Base-by-base conservation (phyloP, 2,888 invertebrate species). In the Ptychoptera contaminata region DNA sequence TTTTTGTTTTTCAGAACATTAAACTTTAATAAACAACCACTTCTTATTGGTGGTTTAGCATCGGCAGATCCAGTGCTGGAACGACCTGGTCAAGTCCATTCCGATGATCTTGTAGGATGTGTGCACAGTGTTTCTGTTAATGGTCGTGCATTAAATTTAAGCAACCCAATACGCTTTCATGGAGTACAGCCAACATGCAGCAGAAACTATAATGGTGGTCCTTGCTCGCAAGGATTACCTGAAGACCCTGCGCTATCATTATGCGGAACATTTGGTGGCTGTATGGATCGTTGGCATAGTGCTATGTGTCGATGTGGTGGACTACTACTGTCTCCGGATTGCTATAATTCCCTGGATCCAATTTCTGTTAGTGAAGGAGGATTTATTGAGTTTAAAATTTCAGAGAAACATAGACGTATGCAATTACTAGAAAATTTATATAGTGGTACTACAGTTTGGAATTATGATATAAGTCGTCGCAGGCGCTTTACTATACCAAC, bases 21-120 rank as follows among this genome's bases (percentile, higher is more conserved):
- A 39, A 91, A 90, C 60, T 92, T 92, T 65, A 88, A 91, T 67
- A 86, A 85, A 53, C 84, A 90, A 56, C 84, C 82, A 0, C 66
- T 94, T 46, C 72, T 84, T 39, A 73, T 94, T 50, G 93, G 93
- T 16, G 94, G 94, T 8, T 68, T 94, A 32, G 71, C 76, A 39
- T 79, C 79, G 51, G 85, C 91, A 0, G 87, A 88, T 63, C 85
- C 90, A 11, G 79, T 92, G 1, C 65, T 92, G 23, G 88, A 91
- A 60, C 74, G 91, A 38, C 87, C 87, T 0, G 90, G 88, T 0
- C 92, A 93, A 65, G 77, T 94, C 35, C 82, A 82, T 55, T 82
- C 91, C 0, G 92, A 93, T 58, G 93, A 94, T 60, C 79, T 96
- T 48, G 81, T 93, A 12, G 96, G 96, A 6, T 96, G 96, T 58